phyloP scores from a whole-genome alignment of 2,113 vertebrate species.

The Symphodus melops region DNA sequence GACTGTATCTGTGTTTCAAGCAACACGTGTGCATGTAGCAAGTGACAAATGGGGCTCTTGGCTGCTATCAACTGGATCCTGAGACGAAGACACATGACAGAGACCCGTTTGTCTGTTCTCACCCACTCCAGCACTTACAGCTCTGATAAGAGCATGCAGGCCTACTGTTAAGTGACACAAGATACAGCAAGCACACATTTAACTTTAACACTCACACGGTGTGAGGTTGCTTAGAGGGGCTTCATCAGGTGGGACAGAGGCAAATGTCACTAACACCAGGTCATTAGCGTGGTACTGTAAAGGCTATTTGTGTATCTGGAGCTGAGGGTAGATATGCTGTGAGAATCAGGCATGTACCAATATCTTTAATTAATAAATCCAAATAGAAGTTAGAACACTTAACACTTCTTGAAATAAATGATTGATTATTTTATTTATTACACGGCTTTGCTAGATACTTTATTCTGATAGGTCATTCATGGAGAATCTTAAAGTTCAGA shows the following conservation, averaged over 20 bases:
- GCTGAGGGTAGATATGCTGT: neutral
- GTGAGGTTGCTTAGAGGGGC: neutral
- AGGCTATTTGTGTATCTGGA: constrained; percentile 39
- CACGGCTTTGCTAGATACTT: too few relatives aligned
- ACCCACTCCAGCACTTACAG: constrained; percentile 65
- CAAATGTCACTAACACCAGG: neutral
- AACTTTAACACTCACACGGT: constrained; percentile 39
- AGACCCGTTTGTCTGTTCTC: constrained; percentile 66
- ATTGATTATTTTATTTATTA: too few relatives aligned
- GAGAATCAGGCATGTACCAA: neutral
- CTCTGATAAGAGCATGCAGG: constrained; percentile 55
- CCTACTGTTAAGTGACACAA: neutral
- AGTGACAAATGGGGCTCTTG: constrained; percentile 49
- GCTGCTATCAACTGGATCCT: constrained; percentile 56
- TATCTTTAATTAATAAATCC: too few relatives aligned
- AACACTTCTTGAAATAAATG: too few relatives aligned
- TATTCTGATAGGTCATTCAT: too few relatives aligned
- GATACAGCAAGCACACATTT: constrained; percentile 51
- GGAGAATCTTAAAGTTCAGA: too few relatives aligned
- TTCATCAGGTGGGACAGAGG: constrained; percentile 21
- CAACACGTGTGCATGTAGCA: constrained; percentile 30
- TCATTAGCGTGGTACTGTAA: constrained; percentile 18
- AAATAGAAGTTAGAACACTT: too few relatives aligned
- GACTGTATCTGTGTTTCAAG: constrained; percentile 32
- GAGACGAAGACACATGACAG: constrained; percentile 71